A percentile compares a stretch with the other conserved stretches of the same genome.
These are phyloP conservation scores for Anguilla rostrata DNA, from an alignment of 2,113 vertebrate species.

Conservation along the genomic window DNA sequence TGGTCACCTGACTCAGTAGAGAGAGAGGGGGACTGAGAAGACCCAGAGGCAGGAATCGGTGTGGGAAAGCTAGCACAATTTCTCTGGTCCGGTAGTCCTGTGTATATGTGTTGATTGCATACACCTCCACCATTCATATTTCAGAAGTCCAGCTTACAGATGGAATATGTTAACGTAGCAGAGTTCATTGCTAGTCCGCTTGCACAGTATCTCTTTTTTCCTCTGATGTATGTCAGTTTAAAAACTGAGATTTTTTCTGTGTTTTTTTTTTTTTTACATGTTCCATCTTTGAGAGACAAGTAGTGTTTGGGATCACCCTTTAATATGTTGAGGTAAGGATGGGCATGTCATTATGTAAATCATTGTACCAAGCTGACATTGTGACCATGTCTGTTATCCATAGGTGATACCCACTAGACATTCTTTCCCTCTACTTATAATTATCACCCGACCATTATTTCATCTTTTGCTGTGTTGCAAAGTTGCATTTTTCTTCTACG, in stretches of 20 bases:
- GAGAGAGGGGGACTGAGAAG: background rate
- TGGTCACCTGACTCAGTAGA: background rate
- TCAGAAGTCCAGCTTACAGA: background rate
- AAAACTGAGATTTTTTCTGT: background rate
- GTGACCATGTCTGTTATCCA: background rate
- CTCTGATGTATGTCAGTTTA: background rate
- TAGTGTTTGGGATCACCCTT: background rate
- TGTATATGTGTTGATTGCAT: conserved; percentile 6
- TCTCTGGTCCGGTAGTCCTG: background rate
- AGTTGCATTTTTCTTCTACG: too few species aligned
- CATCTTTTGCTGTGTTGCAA: too few species aligned
- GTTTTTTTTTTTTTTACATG: background rate
- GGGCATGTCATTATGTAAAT: background rate
- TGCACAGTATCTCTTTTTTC: background rate
- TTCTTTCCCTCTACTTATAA: background rate
- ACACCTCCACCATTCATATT: background rate
- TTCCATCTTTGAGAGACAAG: background rate
- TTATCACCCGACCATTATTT: too few species aligned
- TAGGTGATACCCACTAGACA: background rate
- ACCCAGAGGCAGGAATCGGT: background rate
- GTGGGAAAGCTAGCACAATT: background rate
- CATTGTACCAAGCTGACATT: background rate
- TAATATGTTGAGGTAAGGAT: background rate
- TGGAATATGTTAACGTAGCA: background rate
- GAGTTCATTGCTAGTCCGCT: background rate